Evolutionary conservation across 2,888 invertebrate species (phyloP), one percentile per base, ranked within the genome.

Genomic region (Zootermopsis nevadensis): DNA sequence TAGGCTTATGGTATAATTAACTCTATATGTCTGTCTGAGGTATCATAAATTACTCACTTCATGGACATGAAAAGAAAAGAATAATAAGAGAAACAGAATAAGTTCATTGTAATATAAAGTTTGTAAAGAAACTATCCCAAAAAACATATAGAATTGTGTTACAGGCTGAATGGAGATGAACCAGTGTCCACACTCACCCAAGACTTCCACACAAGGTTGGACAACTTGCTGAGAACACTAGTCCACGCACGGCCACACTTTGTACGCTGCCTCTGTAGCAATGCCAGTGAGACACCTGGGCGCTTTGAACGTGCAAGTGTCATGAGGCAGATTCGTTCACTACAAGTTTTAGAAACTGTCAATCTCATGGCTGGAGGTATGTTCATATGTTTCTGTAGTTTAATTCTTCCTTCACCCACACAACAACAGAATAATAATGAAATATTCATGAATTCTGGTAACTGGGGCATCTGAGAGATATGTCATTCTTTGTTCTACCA

Each of bases 191-290:
- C 98, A 53, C 91, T 98, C 84, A 98, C 98, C 83, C 97, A 97
- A 91, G 98, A 98, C 91, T 98, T 98, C 90, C 98, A 98, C 90
- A 97, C 97, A 85, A 93, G 98, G 67, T 92, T 98, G 85, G 98
- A 98, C 90, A 97, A 97, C 91, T 92, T 98, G 87, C 91, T 98
- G 87, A 93, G 98, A 87, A 98, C 97, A 81, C 91, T 98, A 83
- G 97, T 98, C 82, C 97, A 98, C 90, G 97, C 98, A 81, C 93
- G 97, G 81, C 98, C 98, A 24, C 98, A 98, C 90, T 98, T 98
- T 91, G 96, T 98, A 86, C 93, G 98, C 84, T 98, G 98, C 88
- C 93, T 98, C 87, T 94, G 97, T 88, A 96, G 97, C 88, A 98
- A 98, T 90, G 92, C 94, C 33, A 92, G 93, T 48, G 97, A 97